These are phyloP conservation scores for Cepaea nemoralis DNA, from an alignment of 1,140 invertebrate genomes.

Conservation along the genomic window DNA sequence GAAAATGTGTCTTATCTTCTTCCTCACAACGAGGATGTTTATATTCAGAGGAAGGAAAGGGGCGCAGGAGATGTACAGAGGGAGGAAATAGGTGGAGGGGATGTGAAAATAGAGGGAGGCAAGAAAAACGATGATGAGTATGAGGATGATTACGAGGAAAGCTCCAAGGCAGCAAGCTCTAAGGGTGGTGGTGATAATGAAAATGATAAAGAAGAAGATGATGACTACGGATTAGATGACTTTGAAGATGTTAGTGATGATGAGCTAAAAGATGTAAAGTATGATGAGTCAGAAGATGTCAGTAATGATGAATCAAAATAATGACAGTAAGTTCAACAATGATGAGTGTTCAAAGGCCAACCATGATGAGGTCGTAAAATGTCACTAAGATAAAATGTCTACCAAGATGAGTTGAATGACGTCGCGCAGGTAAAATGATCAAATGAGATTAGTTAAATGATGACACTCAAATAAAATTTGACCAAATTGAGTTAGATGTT, in stretches of 20 bases:
- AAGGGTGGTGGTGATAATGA: conserved; percentile 36
- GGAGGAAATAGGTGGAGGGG: not conserved
- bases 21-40: not conserved
- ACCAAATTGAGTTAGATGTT: too few relatives aligned
- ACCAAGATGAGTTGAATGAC: too few relatives aligned
- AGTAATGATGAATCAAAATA: too few relatives aligned
- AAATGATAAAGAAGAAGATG: conserved; percentile 41
- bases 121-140: conserved; percentile 43
- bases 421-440: too few relatives aligned
- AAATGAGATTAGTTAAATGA: too few relatives aligned
- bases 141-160: conserved; percentile 53
- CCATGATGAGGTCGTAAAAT: too few relatives aligned
- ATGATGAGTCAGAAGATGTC: too few relatives aligned
- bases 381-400: too few relatives aligned
- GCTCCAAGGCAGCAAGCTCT: conserved; percentile 40
- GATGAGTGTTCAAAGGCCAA: too few relatives aligned
- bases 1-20: conserved; percentile 23
- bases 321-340: too few relatives aligned
- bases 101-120: not conserved
- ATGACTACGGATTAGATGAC: conserved; percentile 28
- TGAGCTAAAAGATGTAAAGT: not conserved
- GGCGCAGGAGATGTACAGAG: not conserved
- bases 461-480: too few relatives aligned
- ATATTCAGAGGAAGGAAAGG: not conserved
- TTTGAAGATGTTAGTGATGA: conserved; percentile 16